Base-by-base conservation (phyloP, 2,888 invertebrate genomes). In the Tethea ocularis region DNA sequence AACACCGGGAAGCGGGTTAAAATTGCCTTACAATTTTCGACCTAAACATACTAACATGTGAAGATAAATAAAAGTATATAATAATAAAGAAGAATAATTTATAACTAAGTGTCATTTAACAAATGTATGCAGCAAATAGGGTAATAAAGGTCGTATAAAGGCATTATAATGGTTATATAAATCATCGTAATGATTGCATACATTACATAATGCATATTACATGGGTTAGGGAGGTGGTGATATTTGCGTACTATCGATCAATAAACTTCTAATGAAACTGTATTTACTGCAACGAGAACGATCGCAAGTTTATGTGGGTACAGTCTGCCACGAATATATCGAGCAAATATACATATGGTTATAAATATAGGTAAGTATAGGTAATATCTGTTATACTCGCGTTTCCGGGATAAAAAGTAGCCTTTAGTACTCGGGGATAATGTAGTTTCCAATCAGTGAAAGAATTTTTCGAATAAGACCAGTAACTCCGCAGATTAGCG, bases 231-330 rank as follows among this genome's bases (percentile, higher is more conserved):
- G n/a, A n/a, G n/a, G 33, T 46, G 22, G 57, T 53, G 62, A n/a
- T 64, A 74, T 70, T 62, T 62, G 63, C 57, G 64, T 67, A 69
- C 55, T 61, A 57, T 63, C 58, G 62, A 60, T 52, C 66, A 56
- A 71, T 72, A 69, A 72, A 76, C 51, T 60, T 63, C 55, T 56
- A 56, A 61, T 60, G 55, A 59, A 66, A 70, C 58, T 57, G 61
- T 57, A 58, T 61, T 24, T 53, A 54, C 58, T 59, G 56, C 58
- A 57, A 53, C 17, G 53, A 26, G 17, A 52, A 41, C 60, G 67
- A 63, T 69, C 67, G 59, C 64, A 60, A 57, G 29, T 41, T 57
- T 59, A 58, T 62, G 62, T 57, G 55, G 20, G 58, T 64, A 69
- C 64, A 63, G 56, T 65, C 62, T 52, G 6, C 46, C 51, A 29